phyloP scores from a whole-genome alignment of 2,888 invertebrate species.

The Orchesellides sinensis region DNA sequence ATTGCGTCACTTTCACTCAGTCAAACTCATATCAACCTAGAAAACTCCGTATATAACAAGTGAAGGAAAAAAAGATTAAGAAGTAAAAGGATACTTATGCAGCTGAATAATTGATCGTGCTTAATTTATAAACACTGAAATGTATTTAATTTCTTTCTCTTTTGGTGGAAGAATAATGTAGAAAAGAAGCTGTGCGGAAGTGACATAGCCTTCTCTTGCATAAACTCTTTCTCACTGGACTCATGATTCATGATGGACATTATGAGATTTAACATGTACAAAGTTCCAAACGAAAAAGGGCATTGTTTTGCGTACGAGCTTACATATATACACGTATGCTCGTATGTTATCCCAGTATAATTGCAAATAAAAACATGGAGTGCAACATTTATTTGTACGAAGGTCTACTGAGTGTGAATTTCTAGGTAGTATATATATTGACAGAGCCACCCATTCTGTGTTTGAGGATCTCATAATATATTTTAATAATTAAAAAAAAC shows the following conservation, averaged over 20 bases:
- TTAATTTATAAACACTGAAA: conserved; percentile 39
- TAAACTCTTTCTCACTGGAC: no score
- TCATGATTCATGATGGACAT: background rate
- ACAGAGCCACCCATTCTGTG: no score
- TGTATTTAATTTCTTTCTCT: conserved; percentile 10
- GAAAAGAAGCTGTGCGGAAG: background rate
- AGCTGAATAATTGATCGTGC: conserved; percentile 33
- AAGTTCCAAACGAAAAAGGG: no score
- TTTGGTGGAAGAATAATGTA: background rate
- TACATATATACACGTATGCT: no score
- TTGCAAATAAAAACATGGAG: no score
- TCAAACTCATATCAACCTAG: background rate
- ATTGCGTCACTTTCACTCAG: conserved; percentile 11
- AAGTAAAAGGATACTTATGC: conserved; percentile 13
- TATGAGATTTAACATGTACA: background rate
- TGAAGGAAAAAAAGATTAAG: background rate
- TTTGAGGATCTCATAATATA: no score
- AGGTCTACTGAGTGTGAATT: no score
- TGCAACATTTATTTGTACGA: no score
- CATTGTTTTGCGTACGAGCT: no score
- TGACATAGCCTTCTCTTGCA: background rate
- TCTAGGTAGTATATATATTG: no score
- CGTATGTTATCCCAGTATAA: no score
- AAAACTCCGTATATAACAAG: background rate
- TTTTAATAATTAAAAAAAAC: no score